Evolutionary conservation across 2,113 vertebrate genomes (phyloP).

Genomic region (Caranx melampygus): DNA sequence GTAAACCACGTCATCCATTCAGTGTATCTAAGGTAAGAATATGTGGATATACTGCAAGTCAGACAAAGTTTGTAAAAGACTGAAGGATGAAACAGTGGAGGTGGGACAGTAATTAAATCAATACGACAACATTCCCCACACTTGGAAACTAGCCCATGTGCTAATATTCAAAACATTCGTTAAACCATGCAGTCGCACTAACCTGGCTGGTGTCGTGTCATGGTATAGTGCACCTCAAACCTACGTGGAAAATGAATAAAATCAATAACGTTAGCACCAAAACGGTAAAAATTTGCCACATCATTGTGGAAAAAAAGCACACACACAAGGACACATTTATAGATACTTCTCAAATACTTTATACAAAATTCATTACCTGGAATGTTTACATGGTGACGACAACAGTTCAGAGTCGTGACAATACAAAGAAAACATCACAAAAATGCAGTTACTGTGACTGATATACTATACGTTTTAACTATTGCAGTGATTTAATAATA

Average conservation of each 20-base stretch:
- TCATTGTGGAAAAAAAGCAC: constrained; percentile 1
- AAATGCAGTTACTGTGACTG: constrained; percentile 59
- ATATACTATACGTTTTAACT: constrained; percentile 63
- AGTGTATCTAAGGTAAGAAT: no score
- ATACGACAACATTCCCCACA: background rate
- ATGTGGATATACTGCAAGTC: background rate
- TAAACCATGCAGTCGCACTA: background rate
- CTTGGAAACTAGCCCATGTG: background rate
- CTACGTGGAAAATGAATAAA: background rate
- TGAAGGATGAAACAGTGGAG: background rate
- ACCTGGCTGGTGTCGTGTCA: background rate
- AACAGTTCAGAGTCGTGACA: constrained; percentile 60
- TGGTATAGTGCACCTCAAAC: background rate
- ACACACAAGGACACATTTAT: constrained; percentile 2
- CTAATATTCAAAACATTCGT: background rate
- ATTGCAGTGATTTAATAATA: constrained; percentile 56
- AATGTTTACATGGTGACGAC: constrained; percentile 72
- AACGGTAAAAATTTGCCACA: background rate
- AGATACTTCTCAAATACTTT: constrained; percentile 73
- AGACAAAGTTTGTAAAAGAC: background rate
- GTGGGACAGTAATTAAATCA: background rate
- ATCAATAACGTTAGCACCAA: background rate
- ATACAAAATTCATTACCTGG: constrained; percentile 76
- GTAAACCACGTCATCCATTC: no score
- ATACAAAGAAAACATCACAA: constrained; percentile 75